Evolutionary conservation across 64 coral and sea anemone species (phyloP), one percentile per base, ranked within the genome.

Genomic region (Astreopora myriophthalma): DNA sequence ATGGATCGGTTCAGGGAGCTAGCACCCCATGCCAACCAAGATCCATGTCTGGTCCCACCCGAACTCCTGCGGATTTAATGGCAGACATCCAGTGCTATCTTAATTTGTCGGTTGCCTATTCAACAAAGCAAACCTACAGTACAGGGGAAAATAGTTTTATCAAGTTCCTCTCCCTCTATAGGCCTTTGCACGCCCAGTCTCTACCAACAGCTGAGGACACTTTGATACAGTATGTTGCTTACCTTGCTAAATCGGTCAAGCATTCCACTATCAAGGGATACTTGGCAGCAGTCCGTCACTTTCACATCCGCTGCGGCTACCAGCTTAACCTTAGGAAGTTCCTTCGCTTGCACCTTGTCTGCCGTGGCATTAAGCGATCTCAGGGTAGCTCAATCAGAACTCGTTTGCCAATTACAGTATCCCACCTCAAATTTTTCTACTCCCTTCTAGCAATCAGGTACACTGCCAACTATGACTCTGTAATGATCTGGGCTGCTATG

Each of bases 401-500:
- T 40, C 40, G 67, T 13, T 34, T 91, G 20, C 89, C 89, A 0
- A 91, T 91, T 28, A 91, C 67, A 10, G n/a, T 82, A 11, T 5
- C 5, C 24, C 77, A 74, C 12, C 79, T 91, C 13, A 72, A 84
- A 31, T 30, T 84, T 22, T 74, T 91, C 20, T 32, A 55, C 34
- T 72, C 25, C 8, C 65, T 84, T 31, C 22, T 91, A 5, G 65
- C 77, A 19, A 73, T 84, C 12, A 32, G 6, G 16, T 10, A 37
- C 4, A 88, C 85, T 8, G 1, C 28, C 0, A 57, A 79, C 48
- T 82, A 71, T 32, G 65, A 83, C 25, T 88, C 84, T 57, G 8
- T 93, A 5, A 87, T 93, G 85, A 48, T 93, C 2, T 93, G 75
- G 92, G 62, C 92, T 4, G 76, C 85, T 14, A 88, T 93, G 85